phyloP scores from a whole-genome alignment of 2,888 invertebrate species.

The Lycocerus yunnanus region DNA sequence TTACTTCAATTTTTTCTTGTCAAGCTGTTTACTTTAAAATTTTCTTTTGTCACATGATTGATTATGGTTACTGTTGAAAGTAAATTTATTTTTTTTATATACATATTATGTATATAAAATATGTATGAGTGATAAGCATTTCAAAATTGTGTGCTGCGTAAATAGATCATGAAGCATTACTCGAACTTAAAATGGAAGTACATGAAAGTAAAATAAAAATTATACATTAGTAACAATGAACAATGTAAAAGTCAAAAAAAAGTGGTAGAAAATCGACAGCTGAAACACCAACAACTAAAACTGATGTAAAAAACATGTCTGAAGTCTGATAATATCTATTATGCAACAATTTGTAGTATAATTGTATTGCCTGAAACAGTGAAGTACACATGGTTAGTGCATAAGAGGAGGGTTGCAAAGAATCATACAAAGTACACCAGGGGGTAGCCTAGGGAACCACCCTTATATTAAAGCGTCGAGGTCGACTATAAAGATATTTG shows the following conservation, averaged over 20 bases:
- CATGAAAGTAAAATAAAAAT: neutral
- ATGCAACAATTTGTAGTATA: conserved; percentile 3
- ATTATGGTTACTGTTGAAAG: neutral
- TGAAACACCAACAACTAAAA: neutral
- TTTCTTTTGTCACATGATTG: neutral
- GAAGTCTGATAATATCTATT: conserved; percentile 1
- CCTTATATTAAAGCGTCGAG: conserved; percentile 9
- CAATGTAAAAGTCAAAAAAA: neutral
- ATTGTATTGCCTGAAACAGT: conserved; percentile 14
- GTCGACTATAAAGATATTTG: conserved; percentile 16
- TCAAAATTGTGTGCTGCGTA: neutral
- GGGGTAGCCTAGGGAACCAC: conserved; percentile 18
- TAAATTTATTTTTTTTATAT: too few species aligned
- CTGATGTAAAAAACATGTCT: neutral
- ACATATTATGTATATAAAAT: too few species aligned
- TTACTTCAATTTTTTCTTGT: neutral
- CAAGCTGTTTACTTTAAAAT: neutral
- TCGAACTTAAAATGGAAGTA: neutral
- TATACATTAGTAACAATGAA: too few species aligned
- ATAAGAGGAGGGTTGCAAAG: conserved; percentile 13
- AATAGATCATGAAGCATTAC: neutral
- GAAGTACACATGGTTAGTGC: conserved; percentile 19
- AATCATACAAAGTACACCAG: conserved; percentile 13
- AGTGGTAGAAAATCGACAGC: neutral
- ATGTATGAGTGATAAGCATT: neutral